Evolutionary conservation across 2,113 vertebrate genomes (phyloP).

Genomic region (Hydropotes inermis): DNA sequence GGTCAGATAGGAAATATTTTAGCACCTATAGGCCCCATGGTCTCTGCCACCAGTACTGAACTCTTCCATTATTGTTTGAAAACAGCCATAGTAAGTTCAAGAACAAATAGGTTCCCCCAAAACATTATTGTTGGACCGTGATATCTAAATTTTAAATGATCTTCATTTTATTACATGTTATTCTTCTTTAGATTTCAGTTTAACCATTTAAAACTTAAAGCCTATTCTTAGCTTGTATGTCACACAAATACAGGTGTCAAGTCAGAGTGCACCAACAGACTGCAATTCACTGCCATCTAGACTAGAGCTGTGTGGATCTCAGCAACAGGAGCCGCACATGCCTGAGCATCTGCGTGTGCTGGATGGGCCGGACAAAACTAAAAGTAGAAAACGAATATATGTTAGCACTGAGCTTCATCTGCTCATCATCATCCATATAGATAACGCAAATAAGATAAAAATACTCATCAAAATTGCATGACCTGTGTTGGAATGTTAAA

Average conservation of each 20-base stretch:
- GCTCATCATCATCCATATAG: neutral
- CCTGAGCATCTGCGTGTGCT: neutral
- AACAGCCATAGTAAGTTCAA: neutral
- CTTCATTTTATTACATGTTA: neutral
- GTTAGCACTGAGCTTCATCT: neutral
- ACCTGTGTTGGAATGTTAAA: neutral
- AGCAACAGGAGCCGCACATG: neutral
- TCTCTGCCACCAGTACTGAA: neutral
- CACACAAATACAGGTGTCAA: neutral
- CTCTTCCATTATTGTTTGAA: neutral
- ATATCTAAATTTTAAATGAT: neutral
- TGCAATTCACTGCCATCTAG: neutral
- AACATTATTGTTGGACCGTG: neutral
- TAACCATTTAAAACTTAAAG: neutral
- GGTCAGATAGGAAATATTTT: neutral
- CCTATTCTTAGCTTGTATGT: neutral
- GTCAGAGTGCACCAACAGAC: neutral
- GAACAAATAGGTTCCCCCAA: neutral
- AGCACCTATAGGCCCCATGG: accelerated
- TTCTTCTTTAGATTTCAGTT: neutral
- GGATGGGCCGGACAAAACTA: neutral
- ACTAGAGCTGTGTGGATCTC: neutral
- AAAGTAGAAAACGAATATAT: neutral
- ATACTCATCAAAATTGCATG: neutral
- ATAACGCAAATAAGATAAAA: slow-evolving; percentile 17